A percentile compares a stretch with the other conserved stretches of the same genome.
phyloP scores from a whole-genome alignment of 2,888 invertebrate species.

The Meloe dianella region DNA sequence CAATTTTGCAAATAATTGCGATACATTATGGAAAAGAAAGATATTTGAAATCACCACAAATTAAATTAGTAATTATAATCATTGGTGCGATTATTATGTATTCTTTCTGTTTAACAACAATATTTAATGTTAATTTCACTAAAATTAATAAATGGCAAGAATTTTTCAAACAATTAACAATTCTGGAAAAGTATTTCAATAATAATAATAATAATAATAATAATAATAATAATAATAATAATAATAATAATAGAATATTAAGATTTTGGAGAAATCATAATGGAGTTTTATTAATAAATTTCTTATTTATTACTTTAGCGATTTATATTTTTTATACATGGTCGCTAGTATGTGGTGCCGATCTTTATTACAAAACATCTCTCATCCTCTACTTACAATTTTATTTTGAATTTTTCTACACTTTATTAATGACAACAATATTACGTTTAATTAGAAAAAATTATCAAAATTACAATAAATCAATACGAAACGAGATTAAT shows the following conservation, averaged over 20 bases:
- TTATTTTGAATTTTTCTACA: constrained; percentile 11
- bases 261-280: neutral
- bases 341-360: neutral
- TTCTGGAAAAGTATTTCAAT: neutral
- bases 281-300: neutral
- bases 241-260: too few relatives aligned
- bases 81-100: neutral
- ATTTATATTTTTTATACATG: neutral
- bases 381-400: neutral
- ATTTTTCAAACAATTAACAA: constrained; percentile 1
- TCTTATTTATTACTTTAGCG: neutral
- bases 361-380: neutral
- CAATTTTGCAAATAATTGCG: neutral
- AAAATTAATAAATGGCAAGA: constrained; percentile 11
- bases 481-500: neutral
- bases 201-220: neutral
- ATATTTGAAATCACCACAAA: neutral
- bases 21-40: neutral
- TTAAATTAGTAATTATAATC: neutral
- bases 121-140: neutral
- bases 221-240: too few relatives aligned
- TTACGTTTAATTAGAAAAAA: neutral
- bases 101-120: neutral
- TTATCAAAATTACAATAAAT: neutral
- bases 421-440: neutral